Percentiles rank a stretch among this genome's conserved stretches.
Evolutionary conservation across 2,797 vertebrate genomes (phyloP).

Genomic region (Strix occidentalis): DNA sequence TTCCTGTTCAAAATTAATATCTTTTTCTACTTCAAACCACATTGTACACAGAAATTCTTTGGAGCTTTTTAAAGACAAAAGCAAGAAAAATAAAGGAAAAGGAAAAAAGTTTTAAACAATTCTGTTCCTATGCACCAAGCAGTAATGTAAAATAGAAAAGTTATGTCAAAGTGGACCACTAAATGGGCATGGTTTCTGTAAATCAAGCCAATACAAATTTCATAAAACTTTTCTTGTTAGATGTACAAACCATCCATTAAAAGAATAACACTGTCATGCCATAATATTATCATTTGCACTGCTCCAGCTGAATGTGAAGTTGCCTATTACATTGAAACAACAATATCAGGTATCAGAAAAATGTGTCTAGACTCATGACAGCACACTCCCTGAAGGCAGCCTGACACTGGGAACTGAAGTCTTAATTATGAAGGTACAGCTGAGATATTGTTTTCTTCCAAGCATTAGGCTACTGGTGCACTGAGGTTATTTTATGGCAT

Average conservation of each 20-base stretch:
- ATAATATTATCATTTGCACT: background rate
- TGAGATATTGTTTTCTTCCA: background rate
- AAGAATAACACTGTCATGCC: background rate
- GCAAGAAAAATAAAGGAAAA: constrained; percentile 31
- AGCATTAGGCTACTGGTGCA: background rate
- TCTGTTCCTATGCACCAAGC: background rate
- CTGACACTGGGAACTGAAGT: background rate
- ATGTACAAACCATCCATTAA: constrained; percentile 3
- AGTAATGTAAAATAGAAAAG: background rate
- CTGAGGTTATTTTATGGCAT: constrained; percentile 1
- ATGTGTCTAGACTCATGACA: background rate
- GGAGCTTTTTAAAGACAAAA: constrained; percentile 26
- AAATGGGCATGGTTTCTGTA: background rate
- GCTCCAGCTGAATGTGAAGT: background rate
- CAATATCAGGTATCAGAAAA: background rate
- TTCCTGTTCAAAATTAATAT: constrained; percentile 23
- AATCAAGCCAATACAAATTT: constrained; percentile 38
- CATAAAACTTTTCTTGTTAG: constrained; percentile 7
- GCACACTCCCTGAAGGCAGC: background rate
- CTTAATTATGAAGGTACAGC: background rate
- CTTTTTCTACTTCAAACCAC: constrained; percentile 18
- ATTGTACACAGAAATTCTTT: background rate
- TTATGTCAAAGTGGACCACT: background rate
- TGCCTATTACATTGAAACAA: constrained; percentile 6
- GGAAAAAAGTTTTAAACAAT: background rate